Evolutionary conservation across 2,797 vertebrate genomes (phyloP).

Genomic region (Sebastes minor): DNA sequence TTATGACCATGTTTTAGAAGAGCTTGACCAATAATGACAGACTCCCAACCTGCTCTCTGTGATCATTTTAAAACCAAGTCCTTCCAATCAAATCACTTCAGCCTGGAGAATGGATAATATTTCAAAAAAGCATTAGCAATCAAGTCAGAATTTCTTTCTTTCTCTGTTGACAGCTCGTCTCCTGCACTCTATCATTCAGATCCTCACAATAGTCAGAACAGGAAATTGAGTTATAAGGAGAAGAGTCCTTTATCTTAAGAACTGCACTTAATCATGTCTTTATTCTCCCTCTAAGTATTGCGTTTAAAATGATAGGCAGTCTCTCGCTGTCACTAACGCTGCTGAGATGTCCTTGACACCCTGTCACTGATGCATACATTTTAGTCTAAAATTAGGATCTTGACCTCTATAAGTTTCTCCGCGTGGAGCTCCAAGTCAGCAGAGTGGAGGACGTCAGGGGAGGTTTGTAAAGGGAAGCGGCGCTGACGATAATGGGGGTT

Average conservation of each 20-base stretch:
- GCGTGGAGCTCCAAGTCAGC: neutral
- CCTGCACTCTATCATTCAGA: neutral
- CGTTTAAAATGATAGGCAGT: conserved; percentile 19
- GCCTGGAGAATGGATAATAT: neutral
- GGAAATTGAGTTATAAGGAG: conserved; percentile 11
- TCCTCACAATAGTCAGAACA: neutral
- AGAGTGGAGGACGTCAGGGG: neutral
- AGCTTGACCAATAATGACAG: too few relatives aligned
- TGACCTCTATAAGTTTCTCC: conserved; percentile 33
- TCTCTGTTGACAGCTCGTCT: neutral
- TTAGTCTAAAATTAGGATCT: conserved; percentile 56
- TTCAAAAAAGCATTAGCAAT: neutral
- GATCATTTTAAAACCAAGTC: too few relatives aligned
- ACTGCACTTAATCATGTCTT: conserved; percentile 23
- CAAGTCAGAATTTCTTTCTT: neutral
- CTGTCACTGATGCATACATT: conserved; percentile 43
- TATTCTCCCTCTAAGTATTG: neutral
- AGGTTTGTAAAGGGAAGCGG: neutral
- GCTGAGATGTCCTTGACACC: conserved; percentile 48
- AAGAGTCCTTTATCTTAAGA: conserved; percentile 23
- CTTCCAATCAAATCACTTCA: neutral
- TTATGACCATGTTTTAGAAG: neutral
- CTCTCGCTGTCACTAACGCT: neutral
- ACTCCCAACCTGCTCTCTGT: too few relatives aligned
- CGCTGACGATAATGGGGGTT: neutral